phyloP scores from a whole-genome alignment of 2,797 vertebrate genomes.

The Sorex maritimensis region DNA sequence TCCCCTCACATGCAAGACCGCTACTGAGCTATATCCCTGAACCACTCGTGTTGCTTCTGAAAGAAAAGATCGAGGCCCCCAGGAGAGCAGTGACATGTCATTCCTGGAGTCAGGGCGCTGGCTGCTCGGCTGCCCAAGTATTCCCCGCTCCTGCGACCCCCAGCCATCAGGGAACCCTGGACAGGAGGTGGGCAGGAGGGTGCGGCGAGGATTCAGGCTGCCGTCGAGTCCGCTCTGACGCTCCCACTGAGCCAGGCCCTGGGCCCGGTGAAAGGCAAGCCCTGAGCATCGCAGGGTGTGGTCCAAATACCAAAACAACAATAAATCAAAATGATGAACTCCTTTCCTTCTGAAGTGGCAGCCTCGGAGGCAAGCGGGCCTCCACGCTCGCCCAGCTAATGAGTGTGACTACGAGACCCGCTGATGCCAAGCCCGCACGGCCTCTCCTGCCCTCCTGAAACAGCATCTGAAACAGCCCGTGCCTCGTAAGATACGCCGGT shows the following conservation, averaged over 20 bases:
- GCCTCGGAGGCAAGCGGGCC: constrained; percentile 12
- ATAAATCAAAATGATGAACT: constrained; percentile 39
- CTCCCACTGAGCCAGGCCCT: constrained; percentile 2
- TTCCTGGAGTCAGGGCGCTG: not conserved
- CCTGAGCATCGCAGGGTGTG: not conserved
- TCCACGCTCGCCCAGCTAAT: constrained; percentile 28
- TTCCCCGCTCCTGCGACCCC: not conserved
- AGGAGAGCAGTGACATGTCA: constrained; percentile 11
- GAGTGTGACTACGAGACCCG: not conserved
- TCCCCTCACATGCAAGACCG: too few species aligned
- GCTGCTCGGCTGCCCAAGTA: not conserved
- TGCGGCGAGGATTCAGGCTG: not conserved
- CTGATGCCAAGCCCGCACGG: not conserved
- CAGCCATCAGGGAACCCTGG: not conserved
- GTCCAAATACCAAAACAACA: not conserved
- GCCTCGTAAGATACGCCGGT: not conserved
- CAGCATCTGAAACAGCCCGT: not conserved
- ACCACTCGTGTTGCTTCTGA: not conserved
- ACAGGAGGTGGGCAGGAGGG: not conserved
- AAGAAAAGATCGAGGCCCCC: constrained; percentile 1
- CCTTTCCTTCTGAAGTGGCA: constrained; percentile 60
- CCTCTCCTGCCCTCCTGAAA: not conserved
- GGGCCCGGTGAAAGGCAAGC: not conserved
- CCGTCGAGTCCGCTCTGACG: not conserved
- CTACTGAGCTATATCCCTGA: too few species aligned